phyloP scores from a whole-genome alignment of 2,113 vertebrate genomes.

The Monarcha castaneiventris region DNA sequence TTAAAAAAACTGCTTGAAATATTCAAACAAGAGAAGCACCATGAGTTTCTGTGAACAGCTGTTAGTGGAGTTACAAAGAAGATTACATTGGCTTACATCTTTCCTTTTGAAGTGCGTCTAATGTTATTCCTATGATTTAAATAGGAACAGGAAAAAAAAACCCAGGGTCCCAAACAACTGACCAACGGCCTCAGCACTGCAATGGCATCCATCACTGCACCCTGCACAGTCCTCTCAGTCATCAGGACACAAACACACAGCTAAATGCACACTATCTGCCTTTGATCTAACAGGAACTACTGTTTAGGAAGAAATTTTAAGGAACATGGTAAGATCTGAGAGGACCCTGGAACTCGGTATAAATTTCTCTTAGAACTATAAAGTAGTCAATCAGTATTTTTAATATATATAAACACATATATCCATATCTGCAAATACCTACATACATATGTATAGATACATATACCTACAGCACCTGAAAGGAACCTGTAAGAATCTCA shows the following conservation, averaged over 20 bases:
- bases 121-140: neutral
- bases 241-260: neutral
- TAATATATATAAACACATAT: neutral
- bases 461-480: neutral
- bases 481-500: neutral
- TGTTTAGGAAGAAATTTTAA: neutral
- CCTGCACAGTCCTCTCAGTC: neutral
- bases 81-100: neutral
- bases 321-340: neutral
- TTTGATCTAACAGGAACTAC: neutral
- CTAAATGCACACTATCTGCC: neutral
- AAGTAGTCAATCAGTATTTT: neutral
- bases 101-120: slow-evolving; percentile 19
- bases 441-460: no score
- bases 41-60: neutral
- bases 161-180: neutral
- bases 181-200: neutral
- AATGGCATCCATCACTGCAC: neutral
- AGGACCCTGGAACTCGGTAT: neutral
- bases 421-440: neutral
- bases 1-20: neutral
- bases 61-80: slow-evolving; percentile 5
- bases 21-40: slow-evolving; percentile 11
- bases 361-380: neutral
- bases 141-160: neutral